Base-by-base conservation (phyloP, 2,888 invertebrate genomes). In the Lasioglossum morio region DNA sequence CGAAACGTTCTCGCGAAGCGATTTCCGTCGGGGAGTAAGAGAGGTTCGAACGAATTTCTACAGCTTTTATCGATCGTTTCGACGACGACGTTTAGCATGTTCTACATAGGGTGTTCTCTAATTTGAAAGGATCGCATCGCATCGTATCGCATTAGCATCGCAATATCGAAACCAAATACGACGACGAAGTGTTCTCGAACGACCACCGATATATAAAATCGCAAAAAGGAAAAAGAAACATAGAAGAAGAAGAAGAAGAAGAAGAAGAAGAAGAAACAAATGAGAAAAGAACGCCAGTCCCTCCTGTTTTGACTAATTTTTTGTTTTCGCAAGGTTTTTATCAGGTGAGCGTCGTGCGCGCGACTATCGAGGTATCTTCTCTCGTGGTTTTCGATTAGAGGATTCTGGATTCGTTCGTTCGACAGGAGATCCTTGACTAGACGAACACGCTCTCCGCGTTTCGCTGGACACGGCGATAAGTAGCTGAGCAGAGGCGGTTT, bases 401-500 rank as follows among this genome's bases (percentile, higher is more conserved):
- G 82, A 84, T 89, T 89, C 76, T 72, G 79, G 82, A 84, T 89
- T 89, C 76, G 69, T 63, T 63, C 63, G 76, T 87, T 89, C 85
- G 70, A 66, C 69, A 85, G 84, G 79, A 79, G 88, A 86, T 88
- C 88, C 85, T 86, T 79, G 88, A 79, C 73, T 84, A 73, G 63
- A 75, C 73, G 63, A 79, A 78, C 74, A 77, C 34, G 77, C 70
- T 72, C n/a, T 57, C 23, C 23, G n/a, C 53, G 53, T 89, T 86
- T 87, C 89, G 89, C 89, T 89, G 86, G 84, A 79, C 66, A 34
- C 66, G 63, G 19, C 75, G 79, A 53, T 82, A 87, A 57, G 86
- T 83, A 88, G 85, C 76, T 75, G 77, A 81, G 75, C 87, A 89
- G 89, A 30, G 89, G 90, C 89, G 89, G 90, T 92, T 92, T 92